These are phyloP conservation scores for Nasonovia ribisnigri DNA, from an alignment of 2,888 invertebrate genomes.

Conservation along the genomic window DNA sequence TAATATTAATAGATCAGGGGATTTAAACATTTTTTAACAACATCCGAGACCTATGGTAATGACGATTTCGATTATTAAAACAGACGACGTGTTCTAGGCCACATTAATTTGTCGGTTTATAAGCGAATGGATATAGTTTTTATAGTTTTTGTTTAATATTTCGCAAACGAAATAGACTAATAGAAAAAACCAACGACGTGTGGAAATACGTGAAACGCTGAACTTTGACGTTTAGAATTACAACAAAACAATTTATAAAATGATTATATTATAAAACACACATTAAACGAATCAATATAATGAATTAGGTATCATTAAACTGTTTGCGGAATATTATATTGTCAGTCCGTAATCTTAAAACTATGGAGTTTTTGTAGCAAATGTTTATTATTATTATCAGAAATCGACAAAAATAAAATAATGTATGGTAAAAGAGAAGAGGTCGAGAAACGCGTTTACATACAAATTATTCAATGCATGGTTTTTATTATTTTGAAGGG, in stretches of 20 bases:
- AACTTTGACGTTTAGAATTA: constrained; percentile 19
- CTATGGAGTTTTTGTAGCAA: not conserved
- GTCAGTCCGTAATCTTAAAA: not conserved
- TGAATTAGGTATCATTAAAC: not conserved
- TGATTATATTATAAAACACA: not conserved
- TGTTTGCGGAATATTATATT: not conserved
- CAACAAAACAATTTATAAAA: not conserved
- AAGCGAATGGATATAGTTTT: not conserved
- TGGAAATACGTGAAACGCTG: not conserved
- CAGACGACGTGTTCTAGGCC: not conserved
- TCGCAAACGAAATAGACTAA: not conserved
- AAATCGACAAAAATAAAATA: not conserved
- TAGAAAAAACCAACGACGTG: not conserved
- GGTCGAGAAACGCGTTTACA: not conserved
- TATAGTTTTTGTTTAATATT: constrained; percentile 44
- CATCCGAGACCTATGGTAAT: not conserved
- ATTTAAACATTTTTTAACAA: not conserved
- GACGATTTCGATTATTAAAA: not conserved
- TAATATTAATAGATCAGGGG: not conserved
- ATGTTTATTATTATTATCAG: not conserved
- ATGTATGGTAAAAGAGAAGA: not conserved
- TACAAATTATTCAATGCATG: not conserved
- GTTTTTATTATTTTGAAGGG: not conserved
- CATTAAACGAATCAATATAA: not conserved
- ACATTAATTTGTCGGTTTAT: not conserved